A percentile compares a stretch with the other conserved stretches of the same genome.
Conservation (phyloP, 2,888 invertebrate species). For the Arge pagana region DNA sequence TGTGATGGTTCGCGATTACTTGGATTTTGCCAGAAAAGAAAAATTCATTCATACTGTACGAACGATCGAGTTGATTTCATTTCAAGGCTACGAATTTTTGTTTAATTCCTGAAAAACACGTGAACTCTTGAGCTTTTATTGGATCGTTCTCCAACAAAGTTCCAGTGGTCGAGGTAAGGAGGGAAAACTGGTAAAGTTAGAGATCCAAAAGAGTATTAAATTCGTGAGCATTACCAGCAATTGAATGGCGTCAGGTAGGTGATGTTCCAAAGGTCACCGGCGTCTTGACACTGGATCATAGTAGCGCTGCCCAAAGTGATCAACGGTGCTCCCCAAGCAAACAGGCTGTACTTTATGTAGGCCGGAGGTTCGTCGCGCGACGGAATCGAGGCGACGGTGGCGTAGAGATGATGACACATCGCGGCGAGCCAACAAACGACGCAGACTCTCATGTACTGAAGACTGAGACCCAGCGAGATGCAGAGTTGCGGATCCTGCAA, state of each 20-base stretch:
- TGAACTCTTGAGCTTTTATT: too few species aligned
- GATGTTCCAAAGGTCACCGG: conserved; percentile 58
- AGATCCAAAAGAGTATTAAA: too few species aligned
- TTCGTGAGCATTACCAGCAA: conserved; percentile 66
- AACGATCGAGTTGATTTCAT: too few species aligned
- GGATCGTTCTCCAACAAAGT: too few species aligned
- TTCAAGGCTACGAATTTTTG: too few species aligned
- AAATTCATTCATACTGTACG: too few species aligned
- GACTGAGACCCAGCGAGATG: conserved; percentile 65
- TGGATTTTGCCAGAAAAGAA: too few species aligned
- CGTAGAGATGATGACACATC: conserved; percentile 69
- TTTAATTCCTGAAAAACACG: too few species aligned
- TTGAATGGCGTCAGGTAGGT: conserved; percentile 60
- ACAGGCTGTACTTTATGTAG: conserved; percentile 63
- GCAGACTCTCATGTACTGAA: conserved; percentile 69
- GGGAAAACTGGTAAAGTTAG: too few species aligned
- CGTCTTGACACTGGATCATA: conserved; percentile 61
- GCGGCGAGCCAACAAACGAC: conserved; percentile 72
- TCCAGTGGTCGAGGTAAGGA: too few species aligned
- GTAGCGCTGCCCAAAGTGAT: conserved; percentile 62
- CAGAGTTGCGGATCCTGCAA: conserved; percentile 68
- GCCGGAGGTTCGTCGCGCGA: conserved; percentile 54
- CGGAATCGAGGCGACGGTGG: conserved; percentile 53
- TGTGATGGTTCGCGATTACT: too few species aligned
- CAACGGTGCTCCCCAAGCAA: conserved; percentile 70